Conservation (phyloP, 2,888 invertebrate species). For the Teleogryllus oceanicus region DNA sequence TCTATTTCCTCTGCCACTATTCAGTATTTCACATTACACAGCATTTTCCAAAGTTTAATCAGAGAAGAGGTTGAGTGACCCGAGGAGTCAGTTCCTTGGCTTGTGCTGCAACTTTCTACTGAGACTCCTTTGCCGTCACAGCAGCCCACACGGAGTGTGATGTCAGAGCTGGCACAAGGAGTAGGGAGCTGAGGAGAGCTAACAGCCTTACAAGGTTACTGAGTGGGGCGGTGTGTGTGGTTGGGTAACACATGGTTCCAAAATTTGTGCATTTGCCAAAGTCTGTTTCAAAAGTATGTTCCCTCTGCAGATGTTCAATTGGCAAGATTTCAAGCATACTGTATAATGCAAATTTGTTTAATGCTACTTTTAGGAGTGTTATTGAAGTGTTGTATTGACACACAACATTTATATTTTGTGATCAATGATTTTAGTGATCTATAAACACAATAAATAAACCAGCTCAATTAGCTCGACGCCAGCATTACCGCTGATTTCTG, state of each 20-base stretch:
- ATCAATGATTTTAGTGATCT: too few species aligned
- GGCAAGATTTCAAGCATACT: too few species aligned
- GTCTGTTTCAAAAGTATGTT: background rate
- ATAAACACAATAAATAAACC: too few species aligned
- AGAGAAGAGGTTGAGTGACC: conserved; percentile 7
- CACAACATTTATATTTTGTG: too few species aligned
- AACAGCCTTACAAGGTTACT: conserved; percentile 18
- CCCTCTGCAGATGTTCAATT: too few species aligned
- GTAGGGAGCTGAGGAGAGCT: background rate
- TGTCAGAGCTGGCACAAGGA: background rate
- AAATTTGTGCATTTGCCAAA: background rate
- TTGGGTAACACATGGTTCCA: background rate
- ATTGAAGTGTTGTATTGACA: too few species aligned
- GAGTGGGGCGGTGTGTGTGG: background rate
- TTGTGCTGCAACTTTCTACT: background rate
- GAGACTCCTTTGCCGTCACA: conserved; percentile 5
- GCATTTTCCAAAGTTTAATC: background rate
- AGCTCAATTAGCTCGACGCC: too few species aligned
- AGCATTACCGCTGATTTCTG: too few species aligned
- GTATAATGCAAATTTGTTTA: too few species aligned
- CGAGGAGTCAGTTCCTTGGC: background rate
- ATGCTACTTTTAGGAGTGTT: too few species aligned
- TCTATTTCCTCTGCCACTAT: too few species aligned
- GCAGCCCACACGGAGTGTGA: background rate
- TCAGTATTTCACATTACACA: background rate